Percentiles rank a stretch among this genome's conserved stretches.
These are phyloP conservation scores for Thinocorus orbignyianus DNA, from an alignment of 2,113 vertebrate genomes.

Conservation along the genomic window DNA sequence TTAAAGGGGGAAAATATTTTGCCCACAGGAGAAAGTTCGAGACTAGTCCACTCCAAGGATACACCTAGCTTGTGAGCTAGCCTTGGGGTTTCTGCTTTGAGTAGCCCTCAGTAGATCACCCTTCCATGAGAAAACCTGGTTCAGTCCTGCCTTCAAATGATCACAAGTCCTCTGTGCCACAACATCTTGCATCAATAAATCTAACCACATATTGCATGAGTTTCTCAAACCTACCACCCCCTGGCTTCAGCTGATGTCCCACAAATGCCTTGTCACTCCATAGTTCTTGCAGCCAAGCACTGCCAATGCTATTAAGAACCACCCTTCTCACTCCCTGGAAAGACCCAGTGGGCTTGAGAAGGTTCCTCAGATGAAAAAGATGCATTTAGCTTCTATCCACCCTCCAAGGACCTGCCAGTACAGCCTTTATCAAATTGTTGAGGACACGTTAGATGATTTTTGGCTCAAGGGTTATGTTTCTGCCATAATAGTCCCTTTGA, in stretches of 20 bases:
- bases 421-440: neutral
- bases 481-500: neutral
- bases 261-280: neutral
- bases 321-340: neutral
- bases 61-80: neutral
- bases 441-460: neutral
- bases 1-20: neutral
- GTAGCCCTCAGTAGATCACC: neutral
- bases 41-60: neutral
- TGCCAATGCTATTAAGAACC: neutral
- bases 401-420: neutral
- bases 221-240: neutral
- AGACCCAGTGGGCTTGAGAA: neutral
- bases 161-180: neutral
- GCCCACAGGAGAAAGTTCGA: neutral
- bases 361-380: neutral
- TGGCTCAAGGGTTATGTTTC: neutral
- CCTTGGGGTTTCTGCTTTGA: neutral
- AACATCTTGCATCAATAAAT: neutral
- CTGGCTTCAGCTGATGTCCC: neutral
- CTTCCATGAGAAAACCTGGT: neutral
- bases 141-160: neutral
- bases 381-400: neutral
- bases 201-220: neutral
- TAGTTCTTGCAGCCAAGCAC: neutral